phyloP scores from a whole-genome alignment of 2,888 invertebrate genomes.

The Drosophila borborema region DNA sequence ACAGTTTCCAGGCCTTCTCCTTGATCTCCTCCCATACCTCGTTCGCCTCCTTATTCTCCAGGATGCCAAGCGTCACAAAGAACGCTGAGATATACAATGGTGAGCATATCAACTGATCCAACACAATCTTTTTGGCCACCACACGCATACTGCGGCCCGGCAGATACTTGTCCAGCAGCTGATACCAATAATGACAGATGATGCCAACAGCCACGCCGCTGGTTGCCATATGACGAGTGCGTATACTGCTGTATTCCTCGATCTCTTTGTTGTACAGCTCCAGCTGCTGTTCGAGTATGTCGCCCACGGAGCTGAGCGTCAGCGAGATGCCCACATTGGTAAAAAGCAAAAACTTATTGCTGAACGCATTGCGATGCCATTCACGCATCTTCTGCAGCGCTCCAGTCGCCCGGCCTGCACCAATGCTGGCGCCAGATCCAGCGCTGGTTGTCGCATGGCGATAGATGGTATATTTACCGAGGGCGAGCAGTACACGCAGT shows the following conservation, averaged over 20 bases:
- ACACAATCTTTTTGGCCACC: conserved; percentile 91
- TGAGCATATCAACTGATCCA: conserved; percentile 94
- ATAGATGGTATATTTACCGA: conserved; percentile 32
- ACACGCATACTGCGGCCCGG: conserved; percentile 89
- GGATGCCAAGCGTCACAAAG: conserved; percentile 90
- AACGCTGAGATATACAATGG: conserved; percentile 92
- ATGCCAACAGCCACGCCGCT: conserved; percentile 92
- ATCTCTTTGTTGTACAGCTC: conserved; percentile 88
- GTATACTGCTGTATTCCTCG: conserved; percentile 86
- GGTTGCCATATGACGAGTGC: conserved; percentile 91
- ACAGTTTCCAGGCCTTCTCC: conserved; percentile 91
- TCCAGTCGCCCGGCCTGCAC: background rate
- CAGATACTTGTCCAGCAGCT: conserved; percentile 89
- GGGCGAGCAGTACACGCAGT: conserved; percentile 37
- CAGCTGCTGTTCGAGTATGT: conserved; percentile 92
- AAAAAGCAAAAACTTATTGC: conserved; percentile 89
- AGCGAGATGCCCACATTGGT: conserved; percentile 93
- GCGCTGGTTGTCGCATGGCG: conserved; percentile 25
- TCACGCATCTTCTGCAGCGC: conserved; percentile 64
- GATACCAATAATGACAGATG: conserved; percentile 95
- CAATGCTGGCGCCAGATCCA: background rate
- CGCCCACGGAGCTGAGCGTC: conserved; percentile 91
- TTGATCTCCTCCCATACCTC: conserved; percentile 89
- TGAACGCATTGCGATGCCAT: conserved; percentile 86
- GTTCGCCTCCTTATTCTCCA: conserved; percentile 88